A percentile compares a stretch with the other conserved stretches of the same genome.
phyloP scores from a whole-genome alignment of 2,113 vertebrate genomes.

The Ceyx cyanopectus region DNA sequence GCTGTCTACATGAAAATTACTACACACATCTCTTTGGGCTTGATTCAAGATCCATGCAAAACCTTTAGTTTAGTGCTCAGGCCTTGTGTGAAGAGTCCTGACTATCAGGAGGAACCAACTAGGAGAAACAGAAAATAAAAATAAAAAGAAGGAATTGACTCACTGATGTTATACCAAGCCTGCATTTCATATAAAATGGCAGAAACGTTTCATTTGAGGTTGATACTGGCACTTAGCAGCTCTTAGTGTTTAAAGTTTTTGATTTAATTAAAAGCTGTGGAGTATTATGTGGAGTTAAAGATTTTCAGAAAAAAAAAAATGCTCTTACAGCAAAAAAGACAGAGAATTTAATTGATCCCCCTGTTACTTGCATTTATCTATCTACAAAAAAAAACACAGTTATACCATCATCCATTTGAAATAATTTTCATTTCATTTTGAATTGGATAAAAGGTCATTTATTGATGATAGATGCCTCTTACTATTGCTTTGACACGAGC shows the following conservation, averaged over 20 bases:
- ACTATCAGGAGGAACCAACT: neutral
- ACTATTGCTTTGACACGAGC: too few species aligned
- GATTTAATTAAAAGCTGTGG: constrained; percentile 28
- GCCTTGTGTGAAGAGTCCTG: neutral
- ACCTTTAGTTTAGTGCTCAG: neutral
- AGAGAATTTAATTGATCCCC: too few species aligned
- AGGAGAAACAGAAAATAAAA: neutral
- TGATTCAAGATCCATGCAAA: neutral
- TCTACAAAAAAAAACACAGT: too few species aligned
- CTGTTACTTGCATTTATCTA: too few species aligned
- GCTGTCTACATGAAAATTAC: neutral
- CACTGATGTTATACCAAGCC: neutral
- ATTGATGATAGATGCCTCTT: too few species aligned
- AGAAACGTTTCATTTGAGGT: neutral
- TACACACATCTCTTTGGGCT: rapidly evolving
- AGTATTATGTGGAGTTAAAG: neutral
- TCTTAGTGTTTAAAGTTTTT: neutral
- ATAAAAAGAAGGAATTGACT: neutral
- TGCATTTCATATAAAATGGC: neutral
- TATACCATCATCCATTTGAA: too few species aligned
- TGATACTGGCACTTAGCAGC: neutral
- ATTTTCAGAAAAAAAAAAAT: too few species aligned
- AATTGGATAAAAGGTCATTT: too few species aligned
- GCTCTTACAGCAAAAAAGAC: too few species aligned
- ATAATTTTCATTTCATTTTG: too few species aligned